These are phyloP conservation scores for Arctopsyche grandis DNA, from an alignment of 1,140 invertebrate species.

Conservation along the genomic window DNA sequence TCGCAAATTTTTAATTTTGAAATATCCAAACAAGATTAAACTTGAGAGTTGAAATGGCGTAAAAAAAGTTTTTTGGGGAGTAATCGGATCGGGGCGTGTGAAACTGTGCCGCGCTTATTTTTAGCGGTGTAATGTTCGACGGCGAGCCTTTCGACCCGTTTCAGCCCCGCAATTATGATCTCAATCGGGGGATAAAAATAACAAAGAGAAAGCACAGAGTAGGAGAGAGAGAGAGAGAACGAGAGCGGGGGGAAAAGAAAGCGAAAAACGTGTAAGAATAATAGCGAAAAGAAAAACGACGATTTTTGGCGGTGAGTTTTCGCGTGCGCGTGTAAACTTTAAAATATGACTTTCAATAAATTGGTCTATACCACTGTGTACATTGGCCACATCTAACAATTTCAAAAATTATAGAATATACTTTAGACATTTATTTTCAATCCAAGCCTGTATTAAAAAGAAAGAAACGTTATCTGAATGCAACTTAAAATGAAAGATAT, in stretches of 20 bases:
- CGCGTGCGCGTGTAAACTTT: constrained; percentile 23
- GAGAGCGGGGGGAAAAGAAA: not conserved
- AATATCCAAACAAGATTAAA: too few relatives aligned
- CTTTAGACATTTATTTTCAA: too few relatives aligned
- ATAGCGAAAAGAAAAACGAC: not conserved
- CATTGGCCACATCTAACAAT: too few relatives aligned
- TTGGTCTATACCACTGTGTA: not conserved
- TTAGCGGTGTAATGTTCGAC: constrained; percentile 33
- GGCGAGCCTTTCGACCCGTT: constrained; percentile 16
- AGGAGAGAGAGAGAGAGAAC: not conserved
- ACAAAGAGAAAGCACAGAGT: constrained; percentile 11
- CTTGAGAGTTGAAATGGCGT: not conserved
- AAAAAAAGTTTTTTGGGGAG: not conserved
- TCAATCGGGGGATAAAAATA: constrained; percentile 45
- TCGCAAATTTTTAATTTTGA: too few relatives aligned
- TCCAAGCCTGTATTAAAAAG: too few relatives aligned
- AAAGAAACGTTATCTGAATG: too few relatives aligned
- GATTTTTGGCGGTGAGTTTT: not conserved
- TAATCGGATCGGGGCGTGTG: too few relatives aligned
- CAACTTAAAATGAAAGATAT: too few relatives aligned
- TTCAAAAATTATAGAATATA: too few relatives aligned
- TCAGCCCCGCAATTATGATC: constrained; percentile 41
- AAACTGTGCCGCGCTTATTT: constrained; percentile 35
- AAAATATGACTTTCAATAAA: constrained; percentile 37
- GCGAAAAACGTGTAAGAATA: not conserved